Evolutionary conservation across 2,113 vertebrate genomes (phyloP).

Genomic region (Elachura formosa): DNA sequence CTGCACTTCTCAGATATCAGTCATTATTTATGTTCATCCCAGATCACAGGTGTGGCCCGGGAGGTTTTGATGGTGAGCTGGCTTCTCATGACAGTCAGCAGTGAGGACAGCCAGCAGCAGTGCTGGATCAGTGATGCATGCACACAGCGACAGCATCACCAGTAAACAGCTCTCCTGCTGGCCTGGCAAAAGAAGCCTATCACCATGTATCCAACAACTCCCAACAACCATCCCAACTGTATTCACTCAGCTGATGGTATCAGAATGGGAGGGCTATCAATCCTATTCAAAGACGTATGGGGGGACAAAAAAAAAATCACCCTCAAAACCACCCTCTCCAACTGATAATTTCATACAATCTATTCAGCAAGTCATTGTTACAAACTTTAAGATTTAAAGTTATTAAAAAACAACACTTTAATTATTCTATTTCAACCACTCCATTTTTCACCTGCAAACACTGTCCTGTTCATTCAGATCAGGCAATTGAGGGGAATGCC

Average conservation of each 20-base stretch:
- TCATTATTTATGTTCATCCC: background rate
- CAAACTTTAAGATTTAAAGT: background rate
- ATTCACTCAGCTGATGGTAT: background rate
- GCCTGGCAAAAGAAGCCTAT: background rate
- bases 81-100: background rate
- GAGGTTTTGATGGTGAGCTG: background rate
- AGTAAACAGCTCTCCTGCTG: background rate
- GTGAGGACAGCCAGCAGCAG: background rate
- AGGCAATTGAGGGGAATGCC: background rate
- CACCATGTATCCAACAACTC: background rate
- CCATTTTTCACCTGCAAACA: background rate
- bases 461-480: background rate
- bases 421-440: background rate
- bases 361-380: background rate
- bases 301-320: accelerated
- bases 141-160: background rate
- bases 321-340: background rate
- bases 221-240: background rate
- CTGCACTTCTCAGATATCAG: background rate
- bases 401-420: background rate
- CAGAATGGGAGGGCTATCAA: background rate
- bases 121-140: accelerated
- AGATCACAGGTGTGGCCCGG: background rate
- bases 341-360: background rate
- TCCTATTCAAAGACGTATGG: background rate